Evolutionary conservation across 92 coral and sea anemone species (phyloP), one percentile per base, ranked within the genome.

Genomic region (Chrysogorgia sp.): DNA sequence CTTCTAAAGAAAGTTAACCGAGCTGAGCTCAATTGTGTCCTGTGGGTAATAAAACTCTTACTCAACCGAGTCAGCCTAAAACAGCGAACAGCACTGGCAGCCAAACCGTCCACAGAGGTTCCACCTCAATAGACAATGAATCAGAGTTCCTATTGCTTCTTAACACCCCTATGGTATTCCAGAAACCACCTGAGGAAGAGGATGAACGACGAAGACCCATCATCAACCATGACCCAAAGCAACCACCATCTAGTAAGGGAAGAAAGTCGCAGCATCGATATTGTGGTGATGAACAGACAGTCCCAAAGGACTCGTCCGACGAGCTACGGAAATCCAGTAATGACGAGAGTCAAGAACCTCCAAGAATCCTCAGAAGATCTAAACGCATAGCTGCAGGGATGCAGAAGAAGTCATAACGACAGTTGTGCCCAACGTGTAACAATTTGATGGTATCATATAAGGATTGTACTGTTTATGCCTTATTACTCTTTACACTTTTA

Each of bases 11-110:
- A 80, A 63, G 85, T 80, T n/a, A 29, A 61, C 57, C 75, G 85
- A 23, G 81, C 19, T 58, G 82, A 85, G 58, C 41, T 85, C 85
- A 80, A 58, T 77, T 17, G 17, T 85, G 89, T 76, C 85, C 81
- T 41, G 24, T 71, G 78, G 64, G 50, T 50, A 83, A 35, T 17
- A 35, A 48, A 21, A 40, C 71, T 34, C 19, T 21, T 53, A 13
- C 52, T 25, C 31, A 77, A n/a, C n/a, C n/a, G n/a, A n/a, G n/a
- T n/a, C 67, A 13, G 26, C 76, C 84, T 20, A 40, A 21, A 32
- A 40, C 52, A 48, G 35, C 14, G 31, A 34, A 49, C 67, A 14
- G 40, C 30, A n/a, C 43, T 55, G 56, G 65, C 57, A 80, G 57
- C 53, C 66, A 49, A 48, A 32, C 49, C 34, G 49, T 80, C 24